Evolutionary conservation across 1,140 invertebrate species (phyloP), one percentile per base, ranked within the genome.

Genomic region (Olivierus martensii): DNA sequence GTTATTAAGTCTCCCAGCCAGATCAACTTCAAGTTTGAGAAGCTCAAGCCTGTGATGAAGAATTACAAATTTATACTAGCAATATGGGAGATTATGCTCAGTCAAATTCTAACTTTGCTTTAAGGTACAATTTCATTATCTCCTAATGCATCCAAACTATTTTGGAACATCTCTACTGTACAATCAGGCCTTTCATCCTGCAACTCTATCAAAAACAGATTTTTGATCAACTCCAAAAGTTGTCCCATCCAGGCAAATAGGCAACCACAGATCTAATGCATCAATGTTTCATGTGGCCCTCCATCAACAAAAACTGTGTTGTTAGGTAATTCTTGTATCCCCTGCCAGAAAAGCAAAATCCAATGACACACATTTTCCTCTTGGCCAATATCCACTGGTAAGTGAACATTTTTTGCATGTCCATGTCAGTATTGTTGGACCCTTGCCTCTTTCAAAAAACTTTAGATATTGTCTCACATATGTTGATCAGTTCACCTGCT

Each of bases 361-460:
- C n/a, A n/a, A n/a, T n/a, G n/a, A n/a, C 55, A 58, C 56, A 14
- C 53, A 38, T 36, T 15, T 18, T 9, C 54, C 65, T 3, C 28
- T 43, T 15, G 22, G n/a, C 11, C 15, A 14, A 5, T 55, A 56
- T 28, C 9, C 49, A 9, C 18, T 22, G 6, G 18, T 38, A 9
- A 15, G 21, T n/a, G n/a, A 14, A 3, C 36, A 46, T 18, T 73
- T 74, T 50, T 38, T 59, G 2, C 67, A 73, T 48, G 56, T 75
- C 0, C 68, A 77, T 56, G 56, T 76, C 0, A 74, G 77, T 59
- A 61, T 77, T 2, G 62, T 77, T n/a, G n/a, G n/a, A n/a, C n/a
- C n/a, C n/a, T n/a, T n/a, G n/a, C n/a, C n/a, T n/a, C n/a, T n/a
- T n/a, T 60, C 60, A 0, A 28, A 64, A 12, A 66, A 62, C n/a